A percentile compares a stretch with the other conserved stretches of the same genome.
Evolutionary conservation across 2,888 invertebrate species (phyloP).

Genomic region (Catonia carolina): DNA sequence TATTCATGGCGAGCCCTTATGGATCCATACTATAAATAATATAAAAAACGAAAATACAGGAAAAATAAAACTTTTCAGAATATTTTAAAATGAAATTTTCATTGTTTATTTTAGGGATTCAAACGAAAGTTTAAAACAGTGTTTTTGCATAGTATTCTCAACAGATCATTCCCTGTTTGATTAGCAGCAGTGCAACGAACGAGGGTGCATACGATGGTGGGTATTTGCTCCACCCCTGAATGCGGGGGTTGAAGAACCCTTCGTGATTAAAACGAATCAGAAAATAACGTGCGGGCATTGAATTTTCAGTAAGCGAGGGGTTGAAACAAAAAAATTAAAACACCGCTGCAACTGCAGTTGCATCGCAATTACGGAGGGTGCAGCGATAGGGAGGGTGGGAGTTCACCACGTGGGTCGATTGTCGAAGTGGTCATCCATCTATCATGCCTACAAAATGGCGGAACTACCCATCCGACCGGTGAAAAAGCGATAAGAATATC

Average conservation of each 20-base stretch:
- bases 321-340: not conserved
- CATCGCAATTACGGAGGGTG: constrained; percentile 8
- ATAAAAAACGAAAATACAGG: too few relatives aligned
- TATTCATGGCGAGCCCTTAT: too few relatives aligned
- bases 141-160: too few relatives aligned
- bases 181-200: too few relatives aligned
- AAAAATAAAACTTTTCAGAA: too few relatives aligned
- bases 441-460: constrained; percentile 13
- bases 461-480: constrained; percentile 7
- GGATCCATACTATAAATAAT: too few relatives aligned
- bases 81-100: too few relatives aligned
- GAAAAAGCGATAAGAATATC: not conserved
- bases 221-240: not conserved
- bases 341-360: constrained; percentile 12
- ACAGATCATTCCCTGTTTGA: too few relatives aligned
- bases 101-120: too few relatives aligned
- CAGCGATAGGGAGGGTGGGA: not conserved
- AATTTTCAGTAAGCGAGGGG: constrained; percentile 9
- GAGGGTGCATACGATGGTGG: not conserved
- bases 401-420: too few relatives aligned
- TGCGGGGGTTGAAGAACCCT: constrained; percentile 2
- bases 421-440: constrained; percentile 18
- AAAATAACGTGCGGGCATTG: constrained; percentile 14
- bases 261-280: constrained; percentile 15
- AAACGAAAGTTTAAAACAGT: too few relatives aligned